Conservation (phyloP, 2,888 invertebrate species). For the Thereva nobilitata region DNA sequence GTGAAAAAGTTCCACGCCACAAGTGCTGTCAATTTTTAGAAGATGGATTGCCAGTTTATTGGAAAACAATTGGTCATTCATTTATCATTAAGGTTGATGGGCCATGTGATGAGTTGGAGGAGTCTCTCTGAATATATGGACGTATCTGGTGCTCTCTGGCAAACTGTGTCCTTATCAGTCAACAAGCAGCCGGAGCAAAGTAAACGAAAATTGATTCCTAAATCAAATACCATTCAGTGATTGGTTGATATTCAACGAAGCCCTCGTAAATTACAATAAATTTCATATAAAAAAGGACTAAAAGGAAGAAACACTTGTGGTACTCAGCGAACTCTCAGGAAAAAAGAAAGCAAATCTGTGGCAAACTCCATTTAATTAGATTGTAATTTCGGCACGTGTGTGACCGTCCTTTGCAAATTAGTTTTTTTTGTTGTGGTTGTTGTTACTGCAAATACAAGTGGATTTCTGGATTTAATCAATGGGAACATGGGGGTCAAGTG, state of each 20-base stretch:
- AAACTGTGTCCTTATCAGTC: slow-evolving; percentile 35
- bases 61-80: slow-evolving; percentile 57
- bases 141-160: not conserved
- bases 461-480: too few species aligned
- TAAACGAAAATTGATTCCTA: slow-evolving; percentile 36
- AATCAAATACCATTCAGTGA: slow-evolving; percentile 36
- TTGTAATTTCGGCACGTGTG: slow-evolving; percentile 41
- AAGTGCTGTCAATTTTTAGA: slow-evolving; percentile 43
- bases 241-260: slow-evolving; percentile 18
- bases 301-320: not conserved
- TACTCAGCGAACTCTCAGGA: not conserved
- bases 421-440: too few species aligned
- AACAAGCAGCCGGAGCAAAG: slow-evolving; percentile 30
- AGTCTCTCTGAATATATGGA: slow-evolving; percentile 17
- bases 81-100: slow-evolving; percentile 46
- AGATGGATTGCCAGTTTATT: slow-evolving; percentile 56
- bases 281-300: slow-evolving; percentile 3
- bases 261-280: slow-evolving; percentile 34
- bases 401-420: not conserved
- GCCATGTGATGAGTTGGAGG: slow-evolving; percentile 22
- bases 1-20: slow-evolving; percentile 25
- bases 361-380: slow-evolving; percentile 40
- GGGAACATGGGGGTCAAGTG: too few species aligned
- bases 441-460: too few species aligned
- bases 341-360: slow-evolving; percentile 25